Percentiles rank a stretch among this genome's conserved stretches.
Conservation (phyloP, 2,888 invertebrate genomes). For the Caenorhabditis sp. region DNA sequence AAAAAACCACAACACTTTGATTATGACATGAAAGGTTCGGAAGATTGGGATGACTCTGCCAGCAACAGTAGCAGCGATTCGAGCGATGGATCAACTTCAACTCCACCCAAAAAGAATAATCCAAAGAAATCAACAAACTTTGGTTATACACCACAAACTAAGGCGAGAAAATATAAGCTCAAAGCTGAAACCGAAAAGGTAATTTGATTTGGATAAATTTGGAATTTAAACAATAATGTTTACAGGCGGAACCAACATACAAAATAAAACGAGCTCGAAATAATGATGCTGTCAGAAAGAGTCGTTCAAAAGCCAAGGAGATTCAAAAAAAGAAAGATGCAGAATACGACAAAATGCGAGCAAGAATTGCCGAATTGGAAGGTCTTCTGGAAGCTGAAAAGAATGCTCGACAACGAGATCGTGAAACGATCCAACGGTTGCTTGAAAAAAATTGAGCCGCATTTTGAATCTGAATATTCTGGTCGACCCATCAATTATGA, state of each 20-base stretch:
- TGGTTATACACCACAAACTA: constrained; percentile 24
- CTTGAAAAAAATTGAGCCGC: background rate
- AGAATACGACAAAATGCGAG: constrained; percentile 7
- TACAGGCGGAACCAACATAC: constrained; percentile 23
- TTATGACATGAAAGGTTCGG: background rate
- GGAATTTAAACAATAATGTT: background rate
- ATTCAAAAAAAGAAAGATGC: constrained; percentile 16
- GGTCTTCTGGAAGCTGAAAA: constrained; percentile 1
- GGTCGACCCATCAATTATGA: too few relatives aligned
- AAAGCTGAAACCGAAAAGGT: constrained; percentile 40
- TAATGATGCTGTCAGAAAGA: constrained; percentile 51
- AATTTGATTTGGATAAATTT: background rate
- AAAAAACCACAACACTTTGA: background rate
- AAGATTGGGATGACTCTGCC: background rate
- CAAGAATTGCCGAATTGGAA: background rate
- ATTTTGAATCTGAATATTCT: background rate
- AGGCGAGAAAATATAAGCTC: constrained; percentile 38
- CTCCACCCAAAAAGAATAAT: background rate
- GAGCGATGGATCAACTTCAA: background rate
- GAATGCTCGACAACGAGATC: background rate
- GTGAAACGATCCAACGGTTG: background rate
- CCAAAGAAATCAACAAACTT: background rate
- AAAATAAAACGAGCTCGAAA: constrained; percentile 45
- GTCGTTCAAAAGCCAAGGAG: constrained; percentile 43
- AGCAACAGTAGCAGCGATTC: background rate